Percentiles rank a stretch among this genome's conserved stretches.
phyloP scores from a whole-genome alignment of 2,113 vertebrate species.

The Numida meleagris region DNA sequence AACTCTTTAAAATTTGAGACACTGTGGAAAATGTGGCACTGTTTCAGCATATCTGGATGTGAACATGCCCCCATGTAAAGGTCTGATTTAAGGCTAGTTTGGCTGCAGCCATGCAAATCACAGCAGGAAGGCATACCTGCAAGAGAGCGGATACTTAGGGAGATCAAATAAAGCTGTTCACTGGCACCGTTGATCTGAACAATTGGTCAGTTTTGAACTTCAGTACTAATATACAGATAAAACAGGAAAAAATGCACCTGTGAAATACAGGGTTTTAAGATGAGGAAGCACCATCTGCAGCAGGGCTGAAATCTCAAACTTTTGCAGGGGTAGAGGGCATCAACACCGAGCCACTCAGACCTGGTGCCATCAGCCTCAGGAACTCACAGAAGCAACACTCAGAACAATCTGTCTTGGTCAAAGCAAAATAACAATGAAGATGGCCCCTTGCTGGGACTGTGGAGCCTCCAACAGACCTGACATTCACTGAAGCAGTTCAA shows the following conservation, averaged over 20 bases:
- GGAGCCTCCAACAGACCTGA: neutral
- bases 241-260: neutral
- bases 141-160: neutral
- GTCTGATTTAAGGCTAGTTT: neutral
- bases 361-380: neutral
- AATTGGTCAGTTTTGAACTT: neutral
- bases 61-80: neutral
- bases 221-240: neutral
- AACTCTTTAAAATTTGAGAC: neutral
- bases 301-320: neutral
- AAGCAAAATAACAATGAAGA: neutral
- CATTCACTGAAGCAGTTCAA: neutral
- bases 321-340: neutral
- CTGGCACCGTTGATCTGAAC: neutral
- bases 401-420: neutral
- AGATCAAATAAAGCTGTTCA: neutral
- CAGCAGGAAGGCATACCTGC: slow-evolving; percentile 9
- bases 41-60: neutral
- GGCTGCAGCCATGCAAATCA: neutral
- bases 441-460: neutral
- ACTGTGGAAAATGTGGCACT: neutral
- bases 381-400: neutral
- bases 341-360: neutral
- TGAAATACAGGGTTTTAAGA: neutral
- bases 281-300: neutral